A percentile compares a stretch with the other conserved stretches of the same genome.
Evolutionary conservation across 2,113 vertebrate species (phyloP).

Genomic region (Heterochromis multidens): DNA sequence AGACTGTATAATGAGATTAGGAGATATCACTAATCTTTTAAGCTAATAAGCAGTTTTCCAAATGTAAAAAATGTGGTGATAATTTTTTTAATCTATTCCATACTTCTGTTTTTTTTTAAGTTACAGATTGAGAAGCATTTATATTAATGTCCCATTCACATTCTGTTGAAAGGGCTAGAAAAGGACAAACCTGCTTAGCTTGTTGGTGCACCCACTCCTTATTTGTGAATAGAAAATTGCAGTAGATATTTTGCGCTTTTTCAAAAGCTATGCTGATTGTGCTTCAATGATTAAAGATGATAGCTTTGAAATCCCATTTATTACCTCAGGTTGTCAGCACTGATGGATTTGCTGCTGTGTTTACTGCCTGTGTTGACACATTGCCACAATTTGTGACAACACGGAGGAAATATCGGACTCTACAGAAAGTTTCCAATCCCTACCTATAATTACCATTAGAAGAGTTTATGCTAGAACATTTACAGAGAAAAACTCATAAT

Average conservation of each 20-base stretch:
- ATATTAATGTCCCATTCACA: neutral
- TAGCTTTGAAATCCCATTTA: conserved; percentile 16
- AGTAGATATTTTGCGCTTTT: neutral
- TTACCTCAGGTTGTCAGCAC: neutral
- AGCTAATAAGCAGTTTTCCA: conserved; percentile 45
- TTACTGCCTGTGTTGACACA: conserved; percentile 9
- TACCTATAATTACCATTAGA: neutral
- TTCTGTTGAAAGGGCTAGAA: neutral
- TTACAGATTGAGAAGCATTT: neutral
- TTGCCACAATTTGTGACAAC: conserved; percentile 26
- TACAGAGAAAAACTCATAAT: neutral
- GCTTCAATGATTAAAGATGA: conserved; percentile 16
- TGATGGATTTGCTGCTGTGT: conserved; percentile 15
- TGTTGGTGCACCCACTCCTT: neutral
- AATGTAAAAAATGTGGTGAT: conserved; percentile 16
- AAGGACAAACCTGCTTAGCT: neutral
- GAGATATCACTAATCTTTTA: conserved; percentile 51
- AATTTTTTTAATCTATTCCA: neutral
- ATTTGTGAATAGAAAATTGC: neutral
- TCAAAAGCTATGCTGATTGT: neutral
- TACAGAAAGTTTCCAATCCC: neutral
- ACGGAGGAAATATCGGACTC: neutral
- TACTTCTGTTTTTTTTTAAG: neutral
- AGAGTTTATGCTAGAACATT: neutral
- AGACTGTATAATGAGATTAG: conserved; percentile 48